A percentile compares a stretch with the other conserved stretches of the same genome.
Evolutionary conservation across 1,140 invertebrate genomes (phyloP).

Genomic region (Diuraphis noxia): DNA sequence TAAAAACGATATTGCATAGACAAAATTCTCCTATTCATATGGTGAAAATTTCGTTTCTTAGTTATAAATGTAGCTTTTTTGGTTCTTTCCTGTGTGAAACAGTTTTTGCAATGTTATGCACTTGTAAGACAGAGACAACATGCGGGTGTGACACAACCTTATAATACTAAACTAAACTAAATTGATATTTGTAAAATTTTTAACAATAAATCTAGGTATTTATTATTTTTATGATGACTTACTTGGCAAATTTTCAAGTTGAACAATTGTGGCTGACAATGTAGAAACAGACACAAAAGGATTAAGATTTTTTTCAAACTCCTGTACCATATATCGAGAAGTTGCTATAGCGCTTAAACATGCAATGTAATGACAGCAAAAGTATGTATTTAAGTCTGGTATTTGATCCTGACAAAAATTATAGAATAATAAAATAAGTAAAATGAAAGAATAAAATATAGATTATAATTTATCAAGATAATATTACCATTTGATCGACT

Average conservation of each 20-base stretch:
- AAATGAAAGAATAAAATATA: background rate
- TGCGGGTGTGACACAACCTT: no score
- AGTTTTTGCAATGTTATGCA: no score
- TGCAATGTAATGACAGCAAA: conserved; percentile 72
- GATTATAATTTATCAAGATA: background rate
- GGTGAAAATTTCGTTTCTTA: no score
- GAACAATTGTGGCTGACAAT: conserved; percentile 1
- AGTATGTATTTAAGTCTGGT: conserved; percentile 58
- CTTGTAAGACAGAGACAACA: no score
- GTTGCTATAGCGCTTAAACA: conserved; percentile 80
- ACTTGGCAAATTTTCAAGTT: conserved; percentile 36
- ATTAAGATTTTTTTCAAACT: conserved; percentile 64
- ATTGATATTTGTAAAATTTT: background rate
- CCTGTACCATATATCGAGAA: conserved; percentile 69
- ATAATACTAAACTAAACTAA: background rate
- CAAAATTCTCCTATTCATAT: no score
- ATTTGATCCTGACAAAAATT: conserved; percentile 55
- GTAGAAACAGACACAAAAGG: conserved; percentile 30
- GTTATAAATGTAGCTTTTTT: no score
- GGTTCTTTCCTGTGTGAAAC: no score
- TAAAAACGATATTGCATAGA: no score
- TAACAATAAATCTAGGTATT: background rate
- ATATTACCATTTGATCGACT: conserved; percentile 49
- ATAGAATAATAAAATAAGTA: no score
- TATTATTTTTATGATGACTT: background rate